Conservation (phyloP, 2,113 vertebrate genomes). For the Pedionomus torquatus region DNA sequence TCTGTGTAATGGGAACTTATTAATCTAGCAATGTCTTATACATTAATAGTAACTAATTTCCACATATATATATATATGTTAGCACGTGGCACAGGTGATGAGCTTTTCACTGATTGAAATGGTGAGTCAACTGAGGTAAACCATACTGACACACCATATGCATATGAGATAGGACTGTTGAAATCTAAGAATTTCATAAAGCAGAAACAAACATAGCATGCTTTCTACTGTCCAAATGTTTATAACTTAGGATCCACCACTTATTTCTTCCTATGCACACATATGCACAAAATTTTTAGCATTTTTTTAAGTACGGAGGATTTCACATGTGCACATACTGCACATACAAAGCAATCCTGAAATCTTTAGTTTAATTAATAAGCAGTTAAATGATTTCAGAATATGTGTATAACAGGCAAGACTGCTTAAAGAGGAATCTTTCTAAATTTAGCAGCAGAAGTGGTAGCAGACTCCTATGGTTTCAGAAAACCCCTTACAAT, state of each 20-base stretch:
- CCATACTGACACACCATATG: background rate
- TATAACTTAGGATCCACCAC: background rate
- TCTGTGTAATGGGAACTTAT: background rate
- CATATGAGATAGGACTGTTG: background rate
- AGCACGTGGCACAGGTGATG: background rate
- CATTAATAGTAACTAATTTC: background rate
- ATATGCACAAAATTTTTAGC: background rate
- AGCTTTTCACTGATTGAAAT: background rate
- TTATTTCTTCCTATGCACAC: background rate
- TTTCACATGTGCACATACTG: background rate
- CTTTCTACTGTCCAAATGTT: background rate
- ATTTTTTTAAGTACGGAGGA: background rate
- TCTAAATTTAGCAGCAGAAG: background rate
- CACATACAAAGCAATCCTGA: background rate
- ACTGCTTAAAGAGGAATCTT: background rate
- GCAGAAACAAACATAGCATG: background rate
- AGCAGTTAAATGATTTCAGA: background rate
- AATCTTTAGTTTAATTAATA: background rate
- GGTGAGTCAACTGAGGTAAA: background rate
- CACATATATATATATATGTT: background rate
- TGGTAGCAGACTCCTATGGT: background rate
- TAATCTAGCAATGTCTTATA: background rate
- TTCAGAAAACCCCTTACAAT: too few relatives aligned
- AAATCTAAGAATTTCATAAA: background rate
- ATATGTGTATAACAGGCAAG: background rate